These are phyloP conservation scores for Onchidella celtica DNA, from an alignment of 2,888 invertebrate species.

Conservation along the genomic window DNA sequence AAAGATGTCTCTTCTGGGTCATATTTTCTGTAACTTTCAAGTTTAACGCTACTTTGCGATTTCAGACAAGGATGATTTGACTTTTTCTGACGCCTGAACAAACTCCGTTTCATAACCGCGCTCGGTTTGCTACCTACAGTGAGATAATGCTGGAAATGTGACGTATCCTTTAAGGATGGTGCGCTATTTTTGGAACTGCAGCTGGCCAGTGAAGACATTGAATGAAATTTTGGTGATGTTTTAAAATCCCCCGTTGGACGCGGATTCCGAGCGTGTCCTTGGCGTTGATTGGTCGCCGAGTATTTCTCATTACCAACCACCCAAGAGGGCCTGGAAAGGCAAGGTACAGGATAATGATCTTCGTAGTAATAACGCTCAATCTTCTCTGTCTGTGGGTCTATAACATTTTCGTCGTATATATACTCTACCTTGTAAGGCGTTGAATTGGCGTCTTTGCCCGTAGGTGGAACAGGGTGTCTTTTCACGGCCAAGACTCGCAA, in stretches of 20 bases:
- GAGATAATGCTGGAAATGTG: conserved; percentile 2
- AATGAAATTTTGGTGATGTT: conserved; percentile 1
- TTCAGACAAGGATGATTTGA: background rate
- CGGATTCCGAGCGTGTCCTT: background rate
- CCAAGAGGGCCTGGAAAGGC: conserved; percentile 35
- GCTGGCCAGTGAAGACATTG: conserved; percentile 6
- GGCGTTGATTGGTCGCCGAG: background rate
- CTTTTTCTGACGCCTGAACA: conserved; percentile 33
- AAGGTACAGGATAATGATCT: conserved; percentile 59
- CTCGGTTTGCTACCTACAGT: conserved; percentile 6
- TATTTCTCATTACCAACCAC: conserved; percentile 21
- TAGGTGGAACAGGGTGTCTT: conserved; percentile 17
- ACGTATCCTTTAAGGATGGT: background rate
- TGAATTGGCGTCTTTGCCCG: conserved; percentile 16
- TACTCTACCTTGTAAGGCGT: conserved; percentile 69
- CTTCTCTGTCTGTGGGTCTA: conserved; percentile 75
- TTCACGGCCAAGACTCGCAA: conserved; percentile 51
- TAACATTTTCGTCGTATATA: conserved; percentile 76
- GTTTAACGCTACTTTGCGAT: background rate
- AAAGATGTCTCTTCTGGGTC: conserved; percentile 25
- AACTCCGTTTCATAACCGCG: conserved; percentile 25
- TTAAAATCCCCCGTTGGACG: conserved; percentile 14
- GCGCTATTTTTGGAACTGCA: background rate
- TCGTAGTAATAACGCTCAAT: conserved; percentile 74
- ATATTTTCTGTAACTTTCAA: conserved; percentile 1